Percentiles rank a stretch among this genome's conserved stretches.
These are phyloP conservation scores for Siniperca chuatsi DNA, from an alignment of 2,113 vertebrate genomes.

Conservation along the genomic window DNA sequence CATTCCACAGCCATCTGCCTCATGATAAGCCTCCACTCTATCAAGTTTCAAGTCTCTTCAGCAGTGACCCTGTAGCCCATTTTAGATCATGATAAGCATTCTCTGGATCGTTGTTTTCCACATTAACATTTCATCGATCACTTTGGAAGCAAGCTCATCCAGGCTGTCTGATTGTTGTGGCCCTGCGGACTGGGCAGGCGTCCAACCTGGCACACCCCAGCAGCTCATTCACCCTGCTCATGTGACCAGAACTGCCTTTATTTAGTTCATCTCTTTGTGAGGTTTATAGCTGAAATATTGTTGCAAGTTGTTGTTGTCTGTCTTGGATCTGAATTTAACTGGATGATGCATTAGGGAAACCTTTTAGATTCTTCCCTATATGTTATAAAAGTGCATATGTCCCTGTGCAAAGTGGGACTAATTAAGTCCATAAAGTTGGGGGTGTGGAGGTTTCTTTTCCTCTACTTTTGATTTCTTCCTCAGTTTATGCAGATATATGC, in stretches of 20 bases:
- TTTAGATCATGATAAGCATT: conserved; percentile 46
- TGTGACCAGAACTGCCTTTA: conserved; percentile 15
- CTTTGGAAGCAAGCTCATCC: conserved; percentile 33
- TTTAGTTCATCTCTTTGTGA: conserved; percentile 14
- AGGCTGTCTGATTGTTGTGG: conserved; percentile 24
- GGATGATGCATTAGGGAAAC: background rate
- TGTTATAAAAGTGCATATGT: background rate
- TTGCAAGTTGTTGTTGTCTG: background rate
- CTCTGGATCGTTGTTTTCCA: conserved; percentile 55
- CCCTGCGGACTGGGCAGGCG: conserved; percentile 14
- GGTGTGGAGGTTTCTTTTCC: background rate
- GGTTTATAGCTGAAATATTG: background rate
- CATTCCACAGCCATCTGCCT: background rate
- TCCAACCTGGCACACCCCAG: conserved; percentile 26
- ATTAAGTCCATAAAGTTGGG: background rate
- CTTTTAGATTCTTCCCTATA: background rate
- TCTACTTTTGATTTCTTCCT: background rate
- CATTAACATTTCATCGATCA: conserved; percentile 63
- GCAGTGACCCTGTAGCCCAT: conserved; percentile 33
- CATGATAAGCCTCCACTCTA: conserved; percentile 1
- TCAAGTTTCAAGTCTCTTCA: conserved; percentile 34
- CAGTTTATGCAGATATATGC: background rate
- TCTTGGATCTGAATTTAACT: conserved; percentile 4
- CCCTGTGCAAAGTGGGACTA: background rate
- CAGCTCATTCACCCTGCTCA: background rate